Base-by-base conservation (phyloP, 2,797 vertebrate genomes). In the Phylloscopus collybita region DNA sequence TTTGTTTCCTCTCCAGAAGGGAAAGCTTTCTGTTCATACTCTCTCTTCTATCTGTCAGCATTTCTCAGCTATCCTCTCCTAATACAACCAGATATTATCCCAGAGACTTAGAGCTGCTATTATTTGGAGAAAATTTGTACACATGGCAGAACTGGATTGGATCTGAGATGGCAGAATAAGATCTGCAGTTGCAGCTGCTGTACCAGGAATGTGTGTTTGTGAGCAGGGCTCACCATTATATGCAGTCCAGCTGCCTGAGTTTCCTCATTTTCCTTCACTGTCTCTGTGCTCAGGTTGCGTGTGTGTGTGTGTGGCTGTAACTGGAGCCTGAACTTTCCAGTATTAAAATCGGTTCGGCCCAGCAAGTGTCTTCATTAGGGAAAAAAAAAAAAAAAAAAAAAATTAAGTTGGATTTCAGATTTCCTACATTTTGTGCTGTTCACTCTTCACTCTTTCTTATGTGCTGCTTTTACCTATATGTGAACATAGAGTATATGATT, bases 221-320 rank as follows among this genome's bases (percentile, higher is more conserved):
- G 47, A 5, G 16, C 36, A 67, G 54, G 23, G 59, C 32, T 34
- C 3, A 3, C 30, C 15, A 15, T 40, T 47, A n/a, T 5, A 15
- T 23, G 10, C 70, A n/a, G 49, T 47, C 61, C 53, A 81, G 25
- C 47, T 60, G 12, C 20, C n/a, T 10, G 19, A 73, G n/a, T 47
- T 71, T 38, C 34, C n/a, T 54, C 38, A 16, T 75, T 84, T 78
- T 69, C 6, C 32, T 90, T 82, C 17, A 3, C 38, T 44, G 9
- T 26, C 3, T 16, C 40, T 81, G 18, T 50, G 34, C 30, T 50
- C 45, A 13, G 23, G 8, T 29, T 34, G 4, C 3, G 1, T 25
- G 47, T 72, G 18, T 1, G 0, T 25, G 21, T 0, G 0, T 74
- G 45, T 51, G 40, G 6, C 81, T 23, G 2, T 60, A 74, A 74